Conservation (phyloP, 2,113 vertebrate species). For the Sander lucioperca region DNA sequence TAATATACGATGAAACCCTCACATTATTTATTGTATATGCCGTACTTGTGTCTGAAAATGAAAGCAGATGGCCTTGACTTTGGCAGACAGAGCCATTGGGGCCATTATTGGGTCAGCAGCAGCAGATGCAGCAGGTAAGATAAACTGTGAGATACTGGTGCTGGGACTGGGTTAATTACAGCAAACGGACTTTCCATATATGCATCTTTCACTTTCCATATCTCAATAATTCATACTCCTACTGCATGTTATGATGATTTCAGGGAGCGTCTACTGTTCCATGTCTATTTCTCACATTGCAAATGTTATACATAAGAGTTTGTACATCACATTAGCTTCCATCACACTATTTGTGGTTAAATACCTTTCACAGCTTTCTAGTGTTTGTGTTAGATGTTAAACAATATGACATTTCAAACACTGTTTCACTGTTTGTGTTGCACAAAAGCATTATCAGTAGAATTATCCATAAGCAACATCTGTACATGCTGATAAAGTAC, state of each 20-base stretch:
- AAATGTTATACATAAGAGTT: neutral
- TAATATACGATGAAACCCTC: neutral
- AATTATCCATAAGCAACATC: constrained; percentile 35
- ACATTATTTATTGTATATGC: neutral
- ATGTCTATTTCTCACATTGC: neutral
- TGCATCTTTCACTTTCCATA: neutral
- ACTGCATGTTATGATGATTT: neutral
- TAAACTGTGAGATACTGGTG: constrained; percentile 25
- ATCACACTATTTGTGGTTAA: neutral
- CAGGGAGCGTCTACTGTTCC: neutral
- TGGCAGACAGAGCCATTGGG: constrained; percentile 73
- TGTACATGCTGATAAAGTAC: constrained; percentile 54
- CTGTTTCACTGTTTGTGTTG: neutral
- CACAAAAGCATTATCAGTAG: constrained; percentile 12
- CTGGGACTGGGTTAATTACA: constrained; percentile 16
- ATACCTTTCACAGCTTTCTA: neutral
- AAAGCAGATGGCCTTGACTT: constrained; percentile 70
- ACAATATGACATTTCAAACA: neutral
- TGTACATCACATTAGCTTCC: neutral
- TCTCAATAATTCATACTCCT: neutral
- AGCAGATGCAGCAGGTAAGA: constrained; percentile 83
- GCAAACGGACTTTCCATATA: neutral
- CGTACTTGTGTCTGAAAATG: neutral
- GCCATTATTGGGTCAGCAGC: constrained; percentile 82
- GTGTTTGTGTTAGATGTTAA: neutral